Percentiles rank a stretch among this genome's conserved stretches.
phyloP scores from a whole-genome alignment of 2,888 invertebrate species.

The Agrotis segetum region DNA sequence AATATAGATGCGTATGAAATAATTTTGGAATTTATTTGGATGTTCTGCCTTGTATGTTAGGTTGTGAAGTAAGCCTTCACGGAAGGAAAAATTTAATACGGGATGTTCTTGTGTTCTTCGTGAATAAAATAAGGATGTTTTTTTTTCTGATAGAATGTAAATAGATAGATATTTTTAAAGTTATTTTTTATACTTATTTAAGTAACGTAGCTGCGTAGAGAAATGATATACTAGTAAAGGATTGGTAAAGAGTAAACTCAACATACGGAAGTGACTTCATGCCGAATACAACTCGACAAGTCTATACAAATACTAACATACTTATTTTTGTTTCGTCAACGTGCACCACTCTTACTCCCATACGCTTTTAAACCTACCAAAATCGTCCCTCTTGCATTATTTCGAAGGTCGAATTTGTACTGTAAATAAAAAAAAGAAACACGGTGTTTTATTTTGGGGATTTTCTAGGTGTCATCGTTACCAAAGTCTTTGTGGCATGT shows the following conservation, averaged over 20 bases:
- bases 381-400: conserved; percentile 19
- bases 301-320: no score
- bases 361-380: conserved; percentile 14
- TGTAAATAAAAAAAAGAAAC: conserved; percentile 42
- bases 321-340: no score
- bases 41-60: not conserved
- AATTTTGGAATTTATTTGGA: not conserved
- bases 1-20: conserved; percentile 15
- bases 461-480: conserved; percentile 74
- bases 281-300: no score
- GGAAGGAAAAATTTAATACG: not conserved
- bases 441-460: conserved; percentile 72
- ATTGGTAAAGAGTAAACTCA: no score
- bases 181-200: no score
- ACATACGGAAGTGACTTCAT: no score
- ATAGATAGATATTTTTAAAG: no score
- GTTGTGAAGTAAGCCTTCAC: not conserved
- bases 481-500: conserved; percentile 65
- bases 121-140: no score
- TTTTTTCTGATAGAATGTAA: not conserved
- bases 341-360: not conserved
- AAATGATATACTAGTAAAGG: no score
- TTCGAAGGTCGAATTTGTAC: conserved; percentile 54
- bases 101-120: no score
- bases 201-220: not conserved